Evolutionary conservation across 2,888 invertebrate genomes (phyloP).

Genomic region (Acanthosepion esculentum): DNA sequence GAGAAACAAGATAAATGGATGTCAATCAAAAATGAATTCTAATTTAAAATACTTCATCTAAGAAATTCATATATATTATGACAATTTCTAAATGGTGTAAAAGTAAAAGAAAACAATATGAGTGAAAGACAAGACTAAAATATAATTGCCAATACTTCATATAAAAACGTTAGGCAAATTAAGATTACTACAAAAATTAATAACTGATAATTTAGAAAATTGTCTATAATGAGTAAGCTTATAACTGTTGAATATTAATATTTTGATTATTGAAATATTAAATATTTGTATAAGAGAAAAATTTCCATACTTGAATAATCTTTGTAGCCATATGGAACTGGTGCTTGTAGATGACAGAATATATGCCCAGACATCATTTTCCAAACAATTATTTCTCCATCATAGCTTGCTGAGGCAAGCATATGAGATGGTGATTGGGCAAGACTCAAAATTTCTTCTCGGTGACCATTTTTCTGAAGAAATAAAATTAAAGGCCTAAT

Average conservation of each 20-base stretch:
- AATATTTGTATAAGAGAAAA: not conserved
- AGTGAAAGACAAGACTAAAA: no score
- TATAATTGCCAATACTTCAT: no score
- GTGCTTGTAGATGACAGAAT: conserved; percentile 72
- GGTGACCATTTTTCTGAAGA: conserved; percentile 71
- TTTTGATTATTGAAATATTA: not conserved
- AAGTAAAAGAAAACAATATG: no score
- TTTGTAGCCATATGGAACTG: conserved; percentile 64
- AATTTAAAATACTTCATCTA: no score
- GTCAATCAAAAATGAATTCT: no score
- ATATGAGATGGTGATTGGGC: conserved; percentile 74
- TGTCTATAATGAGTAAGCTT: not conserved
- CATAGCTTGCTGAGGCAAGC: conserved; percentile 75
- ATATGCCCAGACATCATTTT: conserved; percentile 76
- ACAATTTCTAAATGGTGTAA: no score
- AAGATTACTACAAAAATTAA: no score
- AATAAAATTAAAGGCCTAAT: not conserved
- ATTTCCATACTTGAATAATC: conserved; percentile 69
- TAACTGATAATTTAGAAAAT: not conserved
- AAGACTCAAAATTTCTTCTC: conserved; percentile 74
- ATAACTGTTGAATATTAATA: not conserved
- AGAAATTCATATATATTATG: no score
- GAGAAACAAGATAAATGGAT: no score
- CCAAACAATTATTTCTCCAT: conserved; percentile 75
- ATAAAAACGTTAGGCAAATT: no score